phyloP scores from a whole-genome alignment of 1,140 invertebrate genomes.

The Scaptomyza hsui region DNA sequence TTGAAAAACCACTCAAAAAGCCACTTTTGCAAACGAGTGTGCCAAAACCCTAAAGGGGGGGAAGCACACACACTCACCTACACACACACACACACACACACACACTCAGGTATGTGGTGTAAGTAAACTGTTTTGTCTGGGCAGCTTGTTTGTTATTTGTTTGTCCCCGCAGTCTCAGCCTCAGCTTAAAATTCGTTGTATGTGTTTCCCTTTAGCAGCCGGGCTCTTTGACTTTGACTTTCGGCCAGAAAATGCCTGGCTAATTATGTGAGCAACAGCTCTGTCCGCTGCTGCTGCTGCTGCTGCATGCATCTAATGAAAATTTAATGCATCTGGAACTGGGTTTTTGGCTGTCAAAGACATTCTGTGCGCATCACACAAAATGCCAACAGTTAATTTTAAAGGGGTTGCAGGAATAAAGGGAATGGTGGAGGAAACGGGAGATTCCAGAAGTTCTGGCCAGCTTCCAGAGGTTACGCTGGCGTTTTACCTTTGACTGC shows the following conservation, averaged over 20 bases:
- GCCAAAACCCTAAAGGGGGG: conserved; percentile 34
- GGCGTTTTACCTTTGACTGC: conserved; percentile 50
- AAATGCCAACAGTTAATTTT: conserved; percentile 24
- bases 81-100: not conserved
- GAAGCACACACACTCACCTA: conserved; percentile 7
- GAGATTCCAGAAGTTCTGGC: conserved; percentile 34
- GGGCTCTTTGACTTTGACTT: conserved; percentile 54
- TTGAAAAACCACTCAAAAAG: conserved; percentile 82
- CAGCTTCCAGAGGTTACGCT: conserved; percentile 32
- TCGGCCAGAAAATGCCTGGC: conserved; percentile 29
- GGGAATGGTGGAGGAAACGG: no score
- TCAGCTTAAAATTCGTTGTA: not conserved
- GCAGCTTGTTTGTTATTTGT: conserved; percentile 34
- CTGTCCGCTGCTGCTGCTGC: not conserved
- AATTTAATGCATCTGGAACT: conserved; percentile 28
- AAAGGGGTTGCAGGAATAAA: conserved; percentile 13
- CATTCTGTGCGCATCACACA: conserved; percentile 5
- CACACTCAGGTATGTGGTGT: not conserved
- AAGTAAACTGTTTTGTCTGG: conserved; percentile 52
- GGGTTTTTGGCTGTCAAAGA: conserved; percentile 14
- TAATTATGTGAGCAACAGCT: conserved; percentile 35
- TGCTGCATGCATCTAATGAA: conserved; percentile 32
- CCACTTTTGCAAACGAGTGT: conserved; percentile 59
- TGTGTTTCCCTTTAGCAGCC: conserved; percentile 10
- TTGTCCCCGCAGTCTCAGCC: conserved; percentile 12